phyloP scores from a whole-genome alignment of 2,113 vertebrate genomes.

The Acanthochromis polyacanthus region DNA sequence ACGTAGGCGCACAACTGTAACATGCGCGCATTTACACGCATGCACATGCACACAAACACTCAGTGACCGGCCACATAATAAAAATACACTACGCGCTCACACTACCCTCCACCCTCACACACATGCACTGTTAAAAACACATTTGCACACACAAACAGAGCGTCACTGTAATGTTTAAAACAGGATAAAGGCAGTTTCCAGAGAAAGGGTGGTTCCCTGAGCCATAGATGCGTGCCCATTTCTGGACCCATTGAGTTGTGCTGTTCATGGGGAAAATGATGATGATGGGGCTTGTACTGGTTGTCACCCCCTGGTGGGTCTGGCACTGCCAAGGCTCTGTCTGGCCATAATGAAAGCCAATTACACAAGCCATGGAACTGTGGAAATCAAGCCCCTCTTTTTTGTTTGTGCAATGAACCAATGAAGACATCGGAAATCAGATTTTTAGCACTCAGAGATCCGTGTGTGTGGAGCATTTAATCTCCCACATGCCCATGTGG shows the following conservation, averaged over 20 bases:
- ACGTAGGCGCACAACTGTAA: conserved; percentile 26
- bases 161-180: conserved; percentile 79
- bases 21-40: conserved; percentile 43
- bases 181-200: conserved; percentile 76
- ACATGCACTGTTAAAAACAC: conserved; percentile 65
- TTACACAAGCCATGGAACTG: conserved; percentile 57
- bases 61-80: conserved; percentile 56
- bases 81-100: conserved; percentile 69
- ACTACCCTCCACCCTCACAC: conserved; percentile 62
- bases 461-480: conserved; percentile 6
- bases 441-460: conserved; percentile 15
- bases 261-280: conserved; percentile 70
- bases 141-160: conserved; percentile 71
- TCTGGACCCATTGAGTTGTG: conserved; percentile 59
- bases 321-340: conserved; percentile 57
- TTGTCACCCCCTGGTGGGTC: conserved; percentile 73
- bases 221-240: conserved; percentile 63
- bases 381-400: conserved; percentile 51
- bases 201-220: conserved; percentile 78
- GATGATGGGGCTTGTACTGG: conserved; percentile 70
- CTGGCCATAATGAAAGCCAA: conserved; percentile 66
- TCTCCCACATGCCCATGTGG: not conserved
- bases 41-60: conserved; percentile 33
- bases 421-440: conserved; percentile 39
- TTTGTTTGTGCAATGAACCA: conserved; percentile 53